Evolutionary conservation across 2,797 vertebrate species (phyloP), one percentile per base, ranked within the genome.

Genomic region (Galago senegalensis): DNA sequence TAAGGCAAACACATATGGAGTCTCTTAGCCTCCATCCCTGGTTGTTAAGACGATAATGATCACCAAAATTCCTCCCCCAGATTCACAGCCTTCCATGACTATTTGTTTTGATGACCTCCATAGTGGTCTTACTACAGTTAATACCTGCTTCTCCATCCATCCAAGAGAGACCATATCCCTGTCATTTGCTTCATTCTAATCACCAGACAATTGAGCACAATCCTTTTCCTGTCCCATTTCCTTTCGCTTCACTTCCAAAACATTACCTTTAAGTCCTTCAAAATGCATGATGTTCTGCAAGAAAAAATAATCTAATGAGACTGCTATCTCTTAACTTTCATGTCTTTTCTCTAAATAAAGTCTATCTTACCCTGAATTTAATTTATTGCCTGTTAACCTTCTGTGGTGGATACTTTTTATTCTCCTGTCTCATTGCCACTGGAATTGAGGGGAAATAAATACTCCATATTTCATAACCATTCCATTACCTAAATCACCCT

Each of bases 81-180:
- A 25, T 14, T 75, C 23, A 60, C 27, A 67, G 21, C 12, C 23
- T 90, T 75, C 25, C 18, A 5, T 11, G 37, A 40, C 7, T 16
- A 43, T 53, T 27, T 16, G 3, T 20, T 25, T 21, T 60, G 27
- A 65, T 23, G 34, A 76, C 7, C 21, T 65, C 7, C 65, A 29
- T 18, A 7, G 13, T 3, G 9, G 61, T 21, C 27, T 67, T 46
- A 34, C 43, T 18, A 10, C 9, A 37, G 63, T 43, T 43, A 43
- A 46, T 37, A 16, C 1, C 1, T 11, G 6, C 20, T 21, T 76
- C 25, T 65, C 60, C 25, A 5, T 70, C 17, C 18, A 23, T 18
- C 0, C 27, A 11, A 58, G 46, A 89, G 10, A 1, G 3, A 29
- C 2, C 2, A 37, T 17, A 23, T 40, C 58, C 7, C 0, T 7